Evolutionary conservation across 2,797 vertebrate species (phyloP).

Genomic region (Petrocephalus schoutedeni): DNA sequence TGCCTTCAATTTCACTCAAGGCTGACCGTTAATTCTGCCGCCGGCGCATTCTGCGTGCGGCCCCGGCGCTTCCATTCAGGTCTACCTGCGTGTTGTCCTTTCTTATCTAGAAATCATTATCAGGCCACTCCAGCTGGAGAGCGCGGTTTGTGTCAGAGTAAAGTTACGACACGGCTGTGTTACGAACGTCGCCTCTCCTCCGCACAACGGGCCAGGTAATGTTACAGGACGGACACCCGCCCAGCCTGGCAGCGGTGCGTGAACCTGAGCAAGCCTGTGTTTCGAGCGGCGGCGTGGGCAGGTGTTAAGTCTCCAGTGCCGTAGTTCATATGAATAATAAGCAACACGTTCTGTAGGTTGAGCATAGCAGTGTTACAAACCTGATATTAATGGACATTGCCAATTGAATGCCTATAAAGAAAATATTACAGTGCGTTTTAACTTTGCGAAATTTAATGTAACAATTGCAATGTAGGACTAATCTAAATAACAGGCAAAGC

Average conservation of each 20-base stretch:
- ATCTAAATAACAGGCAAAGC: neutral
- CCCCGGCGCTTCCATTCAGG: neutral
- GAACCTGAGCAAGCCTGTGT: conserved; percentile 5
- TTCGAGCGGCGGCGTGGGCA: neutral
- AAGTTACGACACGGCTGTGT: conserved; percentile 4
- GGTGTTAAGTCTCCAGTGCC: neutral
- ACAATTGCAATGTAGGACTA: neutral
- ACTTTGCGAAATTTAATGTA: neutral
- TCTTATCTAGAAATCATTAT: neutral
- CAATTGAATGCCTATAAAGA: conserved; percentile 12
- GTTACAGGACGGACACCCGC: neutral
- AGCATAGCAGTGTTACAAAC: neutral
- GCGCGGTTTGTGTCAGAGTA: neutral
- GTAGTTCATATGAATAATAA: conserved; percentile 9
- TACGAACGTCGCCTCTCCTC: neutral
- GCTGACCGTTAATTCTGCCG: neutral
- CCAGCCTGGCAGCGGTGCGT: neutral
- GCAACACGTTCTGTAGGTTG: neutral
- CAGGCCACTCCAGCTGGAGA: neutral
- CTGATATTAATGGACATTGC: neutral
- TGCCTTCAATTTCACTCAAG: neutral
- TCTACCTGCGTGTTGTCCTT: neutral
- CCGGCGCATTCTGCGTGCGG: neutral
- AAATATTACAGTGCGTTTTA: neutral
- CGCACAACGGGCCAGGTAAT: neutral